Evolutionary conservation across 2,113 vertebrate species (phyloP), one percentile per base, ranked within the genome.

Genomic region (Epinephelus lanceolatus): DNA sequence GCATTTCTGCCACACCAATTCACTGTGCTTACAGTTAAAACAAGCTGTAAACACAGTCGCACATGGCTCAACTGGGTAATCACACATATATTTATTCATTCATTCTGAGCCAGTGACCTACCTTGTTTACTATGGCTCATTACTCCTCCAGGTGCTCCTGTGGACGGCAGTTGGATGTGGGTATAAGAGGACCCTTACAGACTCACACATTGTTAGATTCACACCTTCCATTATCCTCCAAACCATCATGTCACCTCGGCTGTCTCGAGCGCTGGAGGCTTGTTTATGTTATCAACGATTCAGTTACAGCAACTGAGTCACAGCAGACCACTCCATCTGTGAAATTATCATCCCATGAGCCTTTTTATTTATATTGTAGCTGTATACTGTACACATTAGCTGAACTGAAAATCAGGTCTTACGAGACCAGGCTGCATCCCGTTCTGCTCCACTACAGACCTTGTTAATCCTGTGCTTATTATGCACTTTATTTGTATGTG

Each of bases 241-340:
- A 84, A 76, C 3, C 77, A 13, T 56, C 33, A 14, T 65, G 23
- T 83, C 80, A 89, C 79, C 83, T 74, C 71, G 4, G 3, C 75
- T 15, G 71, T 67, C 71, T 83, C 30, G 1, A 81, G 79, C 21
- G 79, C 76, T 6, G 12, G 7, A 76, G 81, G 66, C 76, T 81
- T 78, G 78, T 90, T 89, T 81, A 72, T 63, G 69, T 55, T 81
- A 72, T 83, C 62, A 71, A 23, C 74, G 6, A 72, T 65, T 84
- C 72, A 83, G 89, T 86, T 83, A 63, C 85, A 81, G 59, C 40
- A 17, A 66, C 73, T 80, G 71, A 89, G 78, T 85, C 86, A 87
- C 81, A 80, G 61, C 77, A 42, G 52, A 88, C 71, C 81, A 12
- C 83, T 84, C 63, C 82, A 59, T 71, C 73, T 66, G 66, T 21